These are phyloP conservation scores for Kryphioiulus occultus DNA, from an alignment of 2,888 invertebrate genomes.

Conservation along the genomic window DNA sequence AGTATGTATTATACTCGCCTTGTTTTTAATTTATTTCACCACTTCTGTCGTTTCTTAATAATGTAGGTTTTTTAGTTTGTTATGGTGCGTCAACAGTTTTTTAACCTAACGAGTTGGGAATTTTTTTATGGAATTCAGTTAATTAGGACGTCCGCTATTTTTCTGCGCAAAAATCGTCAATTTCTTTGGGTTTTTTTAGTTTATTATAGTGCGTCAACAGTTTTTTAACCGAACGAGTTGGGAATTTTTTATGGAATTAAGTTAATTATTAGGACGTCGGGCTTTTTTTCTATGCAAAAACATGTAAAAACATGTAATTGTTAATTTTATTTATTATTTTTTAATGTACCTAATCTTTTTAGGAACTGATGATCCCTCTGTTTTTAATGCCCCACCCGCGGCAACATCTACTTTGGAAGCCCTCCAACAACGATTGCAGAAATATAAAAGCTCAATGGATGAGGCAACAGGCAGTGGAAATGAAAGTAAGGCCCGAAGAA, in stretches of 20 bases:
- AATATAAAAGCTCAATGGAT: conserved; percentile 78
- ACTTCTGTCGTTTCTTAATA: no score
- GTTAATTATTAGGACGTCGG: no score
- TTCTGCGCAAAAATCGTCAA: no score
- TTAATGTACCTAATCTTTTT: background rate
- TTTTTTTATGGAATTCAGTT: background rate
- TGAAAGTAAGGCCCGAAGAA: conserved; percentile 83
- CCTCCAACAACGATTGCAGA: conserved; percentile 79
- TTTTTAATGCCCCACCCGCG: conserved; percentile 62
- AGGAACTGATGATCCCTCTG: conserved; percentile 53
- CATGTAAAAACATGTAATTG: no score
- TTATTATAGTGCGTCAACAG: no score
- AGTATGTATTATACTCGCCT: background rate
- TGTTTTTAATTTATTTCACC: background rate
- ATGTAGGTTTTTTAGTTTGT: background rate
- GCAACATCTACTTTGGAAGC: conserved; percentile 73
- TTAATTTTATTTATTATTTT: no score
- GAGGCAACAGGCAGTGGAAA: conserved; percentile 80
- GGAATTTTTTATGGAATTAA: no score
- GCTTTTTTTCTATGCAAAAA: no score
- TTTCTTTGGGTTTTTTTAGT: no score
- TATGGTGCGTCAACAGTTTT: no score
- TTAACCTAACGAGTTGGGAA: background rate
- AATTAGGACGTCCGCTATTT: no score
- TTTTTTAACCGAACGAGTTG: no score